phyloP scores from a whole-genome alignment of 1,140 invertebrate species.

The Amyelois transitella region DNA sequence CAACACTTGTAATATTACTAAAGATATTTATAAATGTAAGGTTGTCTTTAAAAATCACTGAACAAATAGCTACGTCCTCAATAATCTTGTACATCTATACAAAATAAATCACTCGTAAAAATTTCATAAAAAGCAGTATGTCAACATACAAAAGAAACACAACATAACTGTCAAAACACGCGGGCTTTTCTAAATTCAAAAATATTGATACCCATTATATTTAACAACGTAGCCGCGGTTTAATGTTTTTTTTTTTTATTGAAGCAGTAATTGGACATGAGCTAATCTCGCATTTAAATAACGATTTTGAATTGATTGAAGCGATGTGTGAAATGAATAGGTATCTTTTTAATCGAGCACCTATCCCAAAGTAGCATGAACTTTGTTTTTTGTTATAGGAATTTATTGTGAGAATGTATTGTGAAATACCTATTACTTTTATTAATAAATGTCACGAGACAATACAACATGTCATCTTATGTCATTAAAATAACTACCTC shows the following conservation, averaged over 20 bases:
- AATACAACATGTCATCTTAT: no score
- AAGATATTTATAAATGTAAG: no score
- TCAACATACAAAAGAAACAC: conserved; percentile 22
- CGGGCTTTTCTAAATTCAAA: conserved; percentile 26
- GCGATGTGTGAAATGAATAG: background rate
- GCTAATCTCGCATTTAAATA: conserved; percentile 11
- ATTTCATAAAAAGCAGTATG: background rate
- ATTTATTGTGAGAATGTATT: no score
- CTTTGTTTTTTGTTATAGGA: no score
- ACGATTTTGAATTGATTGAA: background rate
- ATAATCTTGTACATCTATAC: conserved; percentile 14
- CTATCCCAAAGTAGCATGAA: no score
- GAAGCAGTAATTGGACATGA: conserved; percentile 22
- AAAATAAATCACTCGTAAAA: conserved; percentile 28
- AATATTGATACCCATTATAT: conserved; percentile 26
- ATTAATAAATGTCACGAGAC: no score
- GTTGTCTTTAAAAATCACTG: no score
- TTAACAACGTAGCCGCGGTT: background rate
- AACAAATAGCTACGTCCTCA: no score
- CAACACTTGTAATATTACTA: no score
- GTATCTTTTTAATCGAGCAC: no score
- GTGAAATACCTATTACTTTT: no score
- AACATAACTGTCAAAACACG: conserved; percentile 19
- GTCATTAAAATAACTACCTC: no score
- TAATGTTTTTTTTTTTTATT: conserved; percentile 13